Evolutionary conservation across 2,797 vertebrate genomes (phyloP).

Genomic region (Lophotriccus pileatus): DNA sequence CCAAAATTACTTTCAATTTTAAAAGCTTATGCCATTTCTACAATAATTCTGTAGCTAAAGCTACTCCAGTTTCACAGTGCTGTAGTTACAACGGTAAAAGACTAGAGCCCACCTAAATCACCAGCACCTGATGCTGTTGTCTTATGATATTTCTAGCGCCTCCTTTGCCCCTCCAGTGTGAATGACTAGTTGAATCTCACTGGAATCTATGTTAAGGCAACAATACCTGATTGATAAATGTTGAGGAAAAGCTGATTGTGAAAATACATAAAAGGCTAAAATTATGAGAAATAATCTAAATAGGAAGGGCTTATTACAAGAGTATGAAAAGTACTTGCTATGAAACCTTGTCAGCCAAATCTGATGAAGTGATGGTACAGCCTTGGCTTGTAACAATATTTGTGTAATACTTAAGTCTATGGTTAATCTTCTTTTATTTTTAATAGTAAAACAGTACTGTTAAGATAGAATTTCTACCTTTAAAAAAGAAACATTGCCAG

Average conservation of each 20-base stretch:
- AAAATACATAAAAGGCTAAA: background rate
- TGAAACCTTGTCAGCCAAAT: background rate
- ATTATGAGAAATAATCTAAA: background rate
- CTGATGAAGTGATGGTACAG: background rate
- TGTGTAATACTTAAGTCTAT: background rate
- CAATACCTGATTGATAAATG: background rate
- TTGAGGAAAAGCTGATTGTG: background rate
- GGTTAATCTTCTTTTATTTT: background rate
- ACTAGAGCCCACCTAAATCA: background rate
- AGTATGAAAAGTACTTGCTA: background rate
- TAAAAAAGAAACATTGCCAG: background rate
- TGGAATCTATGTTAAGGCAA: background rate
- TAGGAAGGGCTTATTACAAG: background rate
- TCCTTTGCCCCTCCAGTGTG: background rate
- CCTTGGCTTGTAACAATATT: background rate
- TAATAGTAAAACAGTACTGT: background rate
- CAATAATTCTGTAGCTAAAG: background rate
- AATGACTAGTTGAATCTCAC: background rate
- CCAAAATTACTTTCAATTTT: background rate
- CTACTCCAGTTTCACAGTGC: background rate
- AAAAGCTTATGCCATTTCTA: background rate
- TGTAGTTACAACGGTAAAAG: background rate
- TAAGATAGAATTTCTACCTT: background rate
- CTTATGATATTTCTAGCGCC: background rate
- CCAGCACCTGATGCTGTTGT: background rate